phyloP scores from a whole-genome alignment of 2,113 vertebrate species.

The Microtus richardsoni region DNA sequence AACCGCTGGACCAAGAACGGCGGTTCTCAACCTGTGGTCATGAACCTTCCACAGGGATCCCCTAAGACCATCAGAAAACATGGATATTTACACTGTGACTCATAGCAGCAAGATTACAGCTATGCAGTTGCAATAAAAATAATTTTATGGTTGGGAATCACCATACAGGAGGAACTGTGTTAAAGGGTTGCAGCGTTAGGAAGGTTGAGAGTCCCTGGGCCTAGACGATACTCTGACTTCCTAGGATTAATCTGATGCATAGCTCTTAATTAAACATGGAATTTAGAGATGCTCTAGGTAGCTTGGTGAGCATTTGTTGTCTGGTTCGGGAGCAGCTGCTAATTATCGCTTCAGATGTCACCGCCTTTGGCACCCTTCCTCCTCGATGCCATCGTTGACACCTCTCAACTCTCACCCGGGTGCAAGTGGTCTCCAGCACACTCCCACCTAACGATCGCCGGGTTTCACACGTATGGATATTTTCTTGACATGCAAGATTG shows the following conservation, averaged over 20 bases:
- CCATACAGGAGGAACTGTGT: background rate
- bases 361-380: conserved; percentile 44
- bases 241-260: background rate
- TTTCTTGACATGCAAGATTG: background rate
- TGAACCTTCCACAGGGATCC: background rate
- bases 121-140: background rate
- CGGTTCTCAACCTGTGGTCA: background rate
- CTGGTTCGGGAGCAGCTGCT: conserved; percentile 37
- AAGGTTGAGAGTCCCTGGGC: background rate
- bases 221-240: background rate
- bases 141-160: background rate
- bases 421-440: conserved; percentile 40
- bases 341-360: conserved; percentile 46
- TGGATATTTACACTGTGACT: background rate
- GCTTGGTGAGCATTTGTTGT: conserved; percentile 5
- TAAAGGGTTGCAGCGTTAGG: background rate
- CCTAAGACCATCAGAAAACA: background rate
- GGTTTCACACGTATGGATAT: conserved; percentile 27
- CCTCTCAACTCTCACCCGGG: conserved; percentile 10
- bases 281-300: conserved; percentile 26
- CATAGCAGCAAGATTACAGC: background rate
- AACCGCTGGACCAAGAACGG: background rate
- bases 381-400: conserved; percentile 21
- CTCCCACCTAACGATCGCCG: background rate
- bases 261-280: background rate